Percentiles rank a stretch among this genome's conserved stretches.
Evolutionary conservation across 2,113 vertebrate species (phyloP).

Genomic region (Thunnus thynnus): DNA sequence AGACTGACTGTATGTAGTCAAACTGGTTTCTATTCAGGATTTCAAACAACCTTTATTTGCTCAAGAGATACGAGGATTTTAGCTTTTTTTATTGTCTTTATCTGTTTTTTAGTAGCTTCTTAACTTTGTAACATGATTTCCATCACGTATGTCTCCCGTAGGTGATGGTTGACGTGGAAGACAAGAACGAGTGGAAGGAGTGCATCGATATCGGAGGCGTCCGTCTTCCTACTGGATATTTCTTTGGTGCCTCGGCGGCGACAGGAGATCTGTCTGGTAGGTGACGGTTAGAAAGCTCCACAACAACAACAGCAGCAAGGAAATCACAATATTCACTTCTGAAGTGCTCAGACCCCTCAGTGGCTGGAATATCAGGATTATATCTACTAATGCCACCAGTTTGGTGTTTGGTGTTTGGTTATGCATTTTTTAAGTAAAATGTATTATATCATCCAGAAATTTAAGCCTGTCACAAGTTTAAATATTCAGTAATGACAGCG

Average conservation of each 20-base stretch:
- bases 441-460: no score
- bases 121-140: background rate
- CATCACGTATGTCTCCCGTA: slow-evolving; percentile 59
- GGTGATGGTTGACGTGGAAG: slow-evolving; percentile 97
- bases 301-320: background rate
- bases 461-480: no score
- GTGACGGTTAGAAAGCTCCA: slow-evolving; percentile 9
- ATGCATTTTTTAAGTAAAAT: no score
- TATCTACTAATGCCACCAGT: no score
- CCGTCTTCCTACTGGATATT: slow-evolving; percentile 96
- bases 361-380: no score
- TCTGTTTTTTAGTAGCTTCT: no score
- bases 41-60: no score
- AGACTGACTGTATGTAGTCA: slow-evolving; percentile 90
- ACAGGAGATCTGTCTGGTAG: slow-evolving; percentile 98
- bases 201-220: slow-evolving; percentile 97
- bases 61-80: background rate
- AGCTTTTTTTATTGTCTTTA: no score
- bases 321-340: background rate
- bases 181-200: slow-evolving; percentile 97
- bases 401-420: no score
- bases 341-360: background rate
- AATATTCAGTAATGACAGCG: no score
- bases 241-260: slow-evolving; percentile 95
- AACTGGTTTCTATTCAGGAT: background rate